phyloP scores from a whole-genome alignment of 1,140 invertebrate species.

The Ganaspis sp. region DNA sequence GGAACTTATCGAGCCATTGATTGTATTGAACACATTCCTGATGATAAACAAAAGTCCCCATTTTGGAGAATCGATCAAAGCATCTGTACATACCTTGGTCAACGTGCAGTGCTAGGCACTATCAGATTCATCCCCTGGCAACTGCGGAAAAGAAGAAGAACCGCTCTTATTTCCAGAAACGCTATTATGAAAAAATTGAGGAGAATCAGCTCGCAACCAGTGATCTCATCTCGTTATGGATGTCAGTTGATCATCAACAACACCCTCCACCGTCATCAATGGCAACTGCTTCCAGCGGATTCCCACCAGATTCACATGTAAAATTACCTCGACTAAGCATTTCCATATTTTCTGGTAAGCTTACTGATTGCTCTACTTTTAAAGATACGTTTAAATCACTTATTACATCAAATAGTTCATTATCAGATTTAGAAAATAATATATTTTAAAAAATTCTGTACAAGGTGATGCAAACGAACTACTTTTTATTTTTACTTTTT shows the following conservation, averaged over 20 bases:
- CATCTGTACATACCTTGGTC: not conserved
- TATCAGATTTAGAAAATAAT: not conserved
- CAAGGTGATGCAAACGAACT: not conserved
- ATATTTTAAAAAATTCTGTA: not conserved
- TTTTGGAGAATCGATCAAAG: not conserved
- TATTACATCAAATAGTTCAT: not conserved
- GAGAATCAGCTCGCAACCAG: not conserved
- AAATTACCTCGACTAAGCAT: not conserved
- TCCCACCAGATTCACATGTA: not conserved
- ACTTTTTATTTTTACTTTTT: too few relatives aligned
- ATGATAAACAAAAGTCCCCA: not conserved
- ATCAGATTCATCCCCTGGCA: not conserved
- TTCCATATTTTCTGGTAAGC: not conserved
- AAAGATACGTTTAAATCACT: conserved; percentile 18
- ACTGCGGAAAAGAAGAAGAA: not conserved
- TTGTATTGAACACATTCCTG: not conserved
- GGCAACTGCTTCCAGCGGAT: not conserved
- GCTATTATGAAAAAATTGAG: not conserved
- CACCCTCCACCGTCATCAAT: not conserved
- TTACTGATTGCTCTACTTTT: conserved; percentile 9
- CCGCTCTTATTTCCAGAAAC: not conserved
- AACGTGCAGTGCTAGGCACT: not conserved
- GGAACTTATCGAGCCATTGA: not conserved
- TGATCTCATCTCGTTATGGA: not conserved
- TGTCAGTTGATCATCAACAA: not conserved